Conservation (phyloP, 2,888 invertebrate genomes). For the Carabus problematicus region DNA sequence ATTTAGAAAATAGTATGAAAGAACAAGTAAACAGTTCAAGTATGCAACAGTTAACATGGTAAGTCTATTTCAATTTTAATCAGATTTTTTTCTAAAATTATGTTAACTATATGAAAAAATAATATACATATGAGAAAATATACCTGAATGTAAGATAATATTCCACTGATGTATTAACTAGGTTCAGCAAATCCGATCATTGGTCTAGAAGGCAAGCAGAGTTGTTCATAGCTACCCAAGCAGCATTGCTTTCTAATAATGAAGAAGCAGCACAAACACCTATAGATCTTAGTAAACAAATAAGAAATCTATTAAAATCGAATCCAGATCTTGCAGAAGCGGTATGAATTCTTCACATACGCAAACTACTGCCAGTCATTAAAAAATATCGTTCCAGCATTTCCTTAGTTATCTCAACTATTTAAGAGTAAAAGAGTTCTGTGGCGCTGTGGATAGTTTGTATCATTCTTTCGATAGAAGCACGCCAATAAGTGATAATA, state of each 20-base stretch:
- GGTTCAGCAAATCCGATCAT: constrained; percentile 66
- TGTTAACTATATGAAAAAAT: no score
- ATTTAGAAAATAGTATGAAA: constrained; percentile 16
- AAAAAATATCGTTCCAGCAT: constrained; percentile 68
- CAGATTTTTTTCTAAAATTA: no score
- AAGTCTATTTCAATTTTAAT: constrained; percentile 10
- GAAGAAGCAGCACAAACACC: constrained; percentile 81
- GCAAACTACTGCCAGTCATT: constrained; percentile 11
- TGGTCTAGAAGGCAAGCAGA: constrained; percentile 92
- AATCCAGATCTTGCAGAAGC: constrained; percentile 84
- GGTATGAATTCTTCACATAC: constrained; percentile 60
- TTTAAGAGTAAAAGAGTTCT: constrained; percentile 85
- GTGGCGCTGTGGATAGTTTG: constrained; percentile 79
- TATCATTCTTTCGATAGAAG: constrained; percentile 84
- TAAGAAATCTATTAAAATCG: constrained; percentile 74
- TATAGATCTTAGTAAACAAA: constrained; percentile 75
- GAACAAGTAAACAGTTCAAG: not conserved
- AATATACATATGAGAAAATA: no score
- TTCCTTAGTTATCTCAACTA: constrained; percentile 91
- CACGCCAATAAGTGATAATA: constrained; percentile 57
- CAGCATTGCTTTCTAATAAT: constrained; percentile 80
- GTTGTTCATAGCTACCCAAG: constrained; percentile 86
- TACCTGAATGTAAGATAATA: constrained; percentile 4
- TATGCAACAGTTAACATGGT: constrained; percentile 24
- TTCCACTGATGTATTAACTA: no score